These are phyloP conservation scores for Bombus vancouverensis DNA, from an alignment of 1,140 invertebrate species.

Conservation along the genomic window DNA sequence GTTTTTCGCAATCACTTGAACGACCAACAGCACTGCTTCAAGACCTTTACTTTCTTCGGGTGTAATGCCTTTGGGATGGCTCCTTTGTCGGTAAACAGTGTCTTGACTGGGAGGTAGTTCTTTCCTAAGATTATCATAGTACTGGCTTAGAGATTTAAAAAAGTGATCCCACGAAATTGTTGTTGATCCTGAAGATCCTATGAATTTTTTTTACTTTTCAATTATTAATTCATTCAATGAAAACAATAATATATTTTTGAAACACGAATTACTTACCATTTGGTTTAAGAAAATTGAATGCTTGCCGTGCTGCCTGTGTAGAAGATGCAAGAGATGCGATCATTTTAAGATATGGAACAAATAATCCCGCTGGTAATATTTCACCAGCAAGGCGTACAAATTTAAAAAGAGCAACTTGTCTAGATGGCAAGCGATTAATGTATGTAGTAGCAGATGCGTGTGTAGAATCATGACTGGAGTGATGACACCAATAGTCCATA, in stretches of 20 bases:
- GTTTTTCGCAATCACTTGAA: slow-evolving; percentile 89
- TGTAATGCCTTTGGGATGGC: slow-evolving; percentile 87
- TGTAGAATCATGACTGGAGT: slow-evolving; percentile 68
- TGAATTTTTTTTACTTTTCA: slow-evolving; percentile 1
- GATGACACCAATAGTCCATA: slow-evolving; percentile 91
- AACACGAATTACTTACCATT: slow-evolving; percentile 80
- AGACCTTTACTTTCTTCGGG: slow-evolving; percentile 94
- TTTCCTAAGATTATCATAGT: slow-evolving; percentile 86
- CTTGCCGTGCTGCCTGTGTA: slow-evolving; percentile 88
- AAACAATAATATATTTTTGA: neutral
- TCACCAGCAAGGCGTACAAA: slow-evolving; percentile 95
- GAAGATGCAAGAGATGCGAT: slow-evolving; percentile 91
- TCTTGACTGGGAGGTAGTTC: slow-evolving; percentile 86
- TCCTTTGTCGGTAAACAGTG: slow-evolving; percentile 85
- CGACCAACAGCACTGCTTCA: slow-evolving; percentile 90
- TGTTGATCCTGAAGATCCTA: slow-evolving; percentile 80
- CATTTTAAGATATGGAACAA: slow-evolving; percentile 94
- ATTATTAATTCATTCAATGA: neutral
- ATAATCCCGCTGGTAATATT: slow-evolving; percentile 91
- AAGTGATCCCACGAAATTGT: slow-evolving; percentile 94
- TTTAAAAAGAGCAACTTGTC: slow-evolving; percentile 93
- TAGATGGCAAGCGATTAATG: slow-evolving; percentile 80
- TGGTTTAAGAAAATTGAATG: slow-evolving; percentile 93
- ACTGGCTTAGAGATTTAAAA: slow-evolving; percentile 92
- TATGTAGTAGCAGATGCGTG: slow-evolving; percentile 75